Evolutionary conservation across 64 coral and sea anemone species (phyloP).

Genomic region (Stichodactyla helianthus): DNA sequence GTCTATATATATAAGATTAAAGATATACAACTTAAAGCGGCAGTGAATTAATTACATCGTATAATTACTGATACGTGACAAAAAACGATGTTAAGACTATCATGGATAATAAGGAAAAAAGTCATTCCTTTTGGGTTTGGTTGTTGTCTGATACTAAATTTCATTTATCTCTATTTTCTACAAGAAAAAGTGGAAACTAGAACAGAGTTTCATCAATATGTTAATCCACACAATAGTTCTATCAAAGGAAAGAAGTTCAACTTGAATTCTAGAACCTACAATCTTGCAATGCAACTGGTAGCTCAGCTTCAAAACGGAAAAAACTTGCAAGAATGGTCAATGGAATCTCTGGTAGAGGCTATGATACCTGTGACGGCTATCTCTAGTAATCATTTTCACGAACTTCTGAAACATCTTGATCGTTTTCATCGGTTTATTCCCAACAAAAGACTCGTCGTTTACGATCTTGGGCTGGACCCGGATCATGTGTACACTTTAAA

Average conservation of each 20-base stretch:
- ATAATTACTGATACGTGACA: too few species aligned
- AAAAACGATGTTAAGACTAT: neutral
- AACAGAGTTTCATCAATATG: neutral
- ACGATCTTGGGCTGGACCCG: conserved; percentile 39
- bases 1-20: too few species aligned
- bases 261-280: neutral
- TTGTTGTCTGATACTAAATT: neutral
- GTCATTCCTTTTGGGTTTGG: neutral
- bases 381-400: conserved; percentile 53
- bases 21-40: too few species aligned
- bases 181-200: neutral
- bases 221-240: conserved; percentile 15
- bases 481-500: neutral
- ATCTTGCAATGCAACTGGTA: conserved; percentile 6
- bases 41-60: too few species aligned
- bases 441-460: conserved; percentile 29
- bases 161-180: neutral
- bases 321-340: conserved; percentile 10
- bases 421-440: neutral
- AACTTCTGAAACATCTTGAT: conserved; percentile 30
- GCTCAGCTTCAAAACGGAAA: conserved; percentile 7
- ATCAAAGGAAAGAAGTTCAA: conserved; percentile 21
- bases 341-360: conserved; percentile 13
- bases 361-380: conserved; percentile 29
- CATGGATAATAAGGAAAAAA: neutral